phyloP scores from a whole-genome alignment of 1,140 invertebrate species.

The Teleogryllus occipitalis region DNA sequence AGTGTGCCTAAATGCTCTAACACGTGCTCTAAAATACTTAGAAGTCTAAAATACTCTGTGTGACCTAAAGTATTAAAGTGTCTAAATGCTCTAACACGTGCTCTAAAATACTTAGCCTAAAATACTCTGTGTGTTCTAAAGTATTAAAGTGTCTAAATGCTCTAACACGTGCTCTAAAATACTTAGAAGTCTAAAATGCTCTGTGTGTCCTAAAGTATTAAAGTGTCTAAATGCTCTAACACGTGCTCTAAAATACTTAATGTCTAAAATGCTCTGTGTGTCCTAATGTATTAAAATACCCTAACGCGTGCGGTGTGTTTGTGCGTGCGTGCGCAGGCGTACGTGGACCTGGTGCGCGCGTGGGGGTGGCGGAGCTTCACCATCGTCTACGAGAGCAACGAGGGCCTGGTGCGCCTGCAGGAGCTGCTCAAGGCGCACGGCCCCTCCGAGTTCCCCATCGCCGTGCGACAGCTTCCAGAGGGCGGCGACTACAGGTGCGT shows the following conservation, averaged over 20 bases:
- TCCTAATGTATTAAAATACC: too few species aligned
- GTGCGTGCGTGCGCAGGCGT: slow-evolving; percentile 55
- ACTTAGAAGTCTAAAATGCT: too few species aligned
- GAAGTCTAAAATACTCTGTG: too few species aligned
- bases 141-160: too few species aligned
- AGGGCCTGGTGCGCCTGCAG: slow-evolving; percentile 83
- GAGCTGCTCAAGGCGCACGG: slow-evolving; percentile 85
- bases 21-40: too few species aligned
- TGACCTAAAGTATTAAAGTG: background rate
- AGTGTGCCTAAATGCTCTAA: too few species aligned
- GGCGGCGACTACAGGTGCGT: slow-evolving; percentile 68
- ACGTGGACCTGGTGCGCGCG: slow-evolving; percentile 77
- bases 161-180: too few species aligned
- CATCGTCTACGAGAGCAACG: slow-evolving; percentile 92
- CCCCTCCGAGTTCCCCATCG: slow-evolving; percentile 69
- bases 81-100: background rate
- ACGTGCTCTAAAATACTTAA: background rate
- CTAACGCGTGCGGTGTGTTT: background rate
- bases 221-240: background rate
- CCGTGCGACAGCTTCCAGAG: slow-evolving; percentile 69
- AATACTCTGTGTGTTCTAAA: too few species aligned
- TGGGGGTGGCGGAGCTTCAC: slow-evolving; percentile 92
- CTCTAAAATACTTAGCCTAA: too few species aligned
- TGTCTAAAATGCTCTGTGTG: too few species aligned
- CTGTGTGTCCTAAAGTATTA: background rate